phyloP scores from a whole-genome alignment of 2,888 invertebrate species.

The Drosophila phalerata region DNA sequence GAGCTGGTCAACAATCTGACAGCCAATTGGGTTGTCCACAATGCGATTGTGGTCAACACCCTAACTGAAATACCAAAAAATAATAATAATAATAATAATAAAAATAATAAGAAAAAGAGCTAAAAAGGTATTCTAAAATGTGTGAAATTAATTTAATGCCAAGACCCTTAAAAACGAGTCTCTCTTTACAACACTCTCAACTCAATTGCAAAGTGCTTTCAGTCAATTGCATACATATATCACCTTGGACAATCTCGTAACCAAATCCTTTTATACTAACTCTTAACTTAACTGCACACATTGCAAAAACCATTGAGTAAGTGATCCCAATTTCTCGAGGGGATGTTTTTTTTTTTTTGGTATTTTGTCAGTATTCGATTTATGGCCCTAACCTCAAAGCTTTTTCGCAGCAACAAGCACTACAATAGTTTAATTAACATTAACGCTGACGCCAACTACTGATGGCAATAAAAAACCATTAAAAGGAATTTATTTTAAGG shows the following conservation, averaged over 20 bases:
- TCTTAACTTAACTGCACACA: constrained; percentile 50
- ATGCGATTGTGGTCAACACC: constrained; percentile 23
- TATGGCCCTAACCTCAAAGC: constrained; percentile 38
- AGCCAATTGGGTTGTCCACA: constrained; percentile 31
- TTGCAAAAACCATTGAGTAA: constrained; percentile 40
- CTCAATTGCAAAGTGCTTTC: constrained; percentile 22
- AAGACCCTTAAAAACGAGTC: not conserved
- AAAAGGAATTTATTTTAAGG: constrained; percentile 80
- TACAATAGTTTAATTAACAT: constrained; percentile 81
- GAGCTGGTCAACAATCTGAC: constrained; percentile 57
- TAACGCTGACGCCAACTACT: constrained; percentile 78
- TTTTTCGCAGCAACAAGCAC: constrained; percentile 47
- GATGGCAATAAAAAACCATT: constrained; percentile 80
- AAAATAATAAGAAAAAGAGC: not conserved
- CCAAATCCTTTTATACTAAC: constrained; percentile 41
- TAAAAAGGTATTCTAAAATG: constrained; percentile 1
- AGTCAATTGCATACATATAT: constrained; percentile 31
- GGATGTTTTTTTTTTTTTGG: not conserved
- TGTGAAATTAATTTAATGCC: constrained; percentile 23
- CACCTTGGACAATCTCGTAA: constrained; percentile 11
- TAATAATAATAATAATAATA: not conserved
- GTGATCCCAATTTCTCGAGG: constrained; percentile 25
- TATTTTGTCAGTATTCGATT: constrained; percentile 39
- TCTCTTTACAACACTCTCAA: constrained; percentile 5
- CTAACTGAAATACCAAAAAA: not conserved